Conservation (phyloP, 2,113 vertebrate genomes). For the Bufo gargarizans region DNA sequence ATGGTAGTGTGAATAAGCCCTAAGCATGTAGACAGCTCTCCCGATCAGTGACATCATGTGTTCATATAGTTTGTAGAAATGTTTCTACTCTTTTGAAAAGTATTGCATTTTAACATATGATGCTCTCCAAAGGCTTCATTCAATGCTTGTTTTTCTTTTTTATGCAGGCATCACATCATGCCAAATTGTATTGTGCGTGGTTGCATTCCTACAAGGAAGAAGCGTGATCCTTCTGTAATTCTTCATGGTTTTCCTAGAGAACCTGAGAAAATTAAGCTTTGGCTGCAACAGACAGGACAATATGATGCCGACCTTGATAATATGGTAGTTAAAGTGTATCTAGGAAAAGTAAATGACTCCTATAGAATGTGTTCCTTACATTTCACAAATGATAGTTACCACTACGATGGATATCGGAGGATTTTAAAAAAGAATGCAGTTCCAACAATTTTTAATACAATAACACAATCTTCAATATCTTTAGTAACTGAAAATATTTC, state of each 20-base stretch:
- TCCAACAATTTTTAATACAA: background rate
- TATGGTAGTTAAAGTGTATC: background rate
- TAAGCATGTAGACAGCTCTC: too few species aligned
- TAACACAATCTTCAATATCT: background rate
- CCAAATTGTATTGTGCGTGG: background rate
- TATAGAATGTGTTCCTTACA: constrained; percentile 12
- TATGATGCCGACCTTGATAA: background rate
- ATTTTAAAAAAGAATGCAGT: background rate
- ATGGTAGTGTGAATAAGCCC: too few species aligned
- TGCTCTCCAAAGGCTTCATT: background rate
- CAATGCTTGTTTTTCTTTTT: background rate
- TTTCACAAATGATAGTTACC: background rate
- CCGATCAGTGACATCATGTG: too few species aligned
- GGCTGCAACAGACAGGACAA: background rate
- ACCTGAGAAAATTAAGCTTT: background rate
- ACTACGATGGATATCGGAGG: background rate
- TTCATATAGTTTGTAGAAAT: too few species aligned
- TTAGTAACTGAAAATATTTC: background rate
- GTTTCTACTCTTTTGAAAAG: too few species aligned
- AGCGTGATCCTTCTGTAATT: background rate
- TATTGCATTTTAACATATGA: background rate
- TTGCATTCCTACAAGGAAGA: background rate
- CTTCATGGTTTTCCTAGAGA: constrained; percentile 13
- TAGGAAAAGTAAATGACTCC: background rate
- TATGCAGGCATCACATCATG: background rate